Conservation (phyloP, 2,113 vertebrate species). For the Cricetomys ansorgei region DNA sequence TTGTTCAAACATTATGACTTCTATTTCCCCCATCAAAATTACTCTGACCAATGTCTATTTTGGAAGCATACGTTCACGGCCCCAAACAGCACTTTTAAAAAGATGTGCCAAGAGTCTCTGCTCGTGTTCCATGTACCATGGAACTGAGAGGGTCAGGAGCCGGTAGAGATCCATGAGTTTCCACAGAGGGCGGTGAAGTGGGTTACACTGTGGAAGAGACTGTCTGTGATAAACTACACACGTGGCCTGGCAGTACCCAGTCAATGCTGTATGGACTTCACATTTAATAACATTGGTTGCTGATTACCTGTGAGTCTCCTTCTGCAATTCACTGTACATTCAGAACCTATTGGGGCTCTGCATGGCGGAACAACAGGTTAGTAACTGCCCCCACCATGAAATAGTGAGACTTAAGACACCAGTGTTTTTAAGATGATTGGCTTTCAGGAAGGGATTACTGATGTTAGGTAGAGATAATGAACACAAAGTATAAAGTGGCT, state of each 20-base stretch:
- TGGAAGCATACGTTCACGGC: neutral
- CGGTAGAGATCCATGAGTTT: accelerated
- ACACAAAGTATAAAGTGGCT: neutral
- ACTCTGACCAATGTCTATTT: neutral
- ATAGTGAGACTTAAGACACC: neutral
- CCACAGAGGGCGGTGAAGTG: neutral
- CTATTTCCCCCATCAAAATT: neutral
- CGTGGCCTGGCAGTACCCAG: neutral
- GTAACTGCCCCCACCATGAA: neutral
- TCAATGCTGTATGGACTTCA: neutral
- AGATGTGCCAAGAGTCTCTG: neutral
- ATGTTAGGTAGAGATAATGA: neutral
- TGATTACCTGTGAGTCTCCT: neutral
- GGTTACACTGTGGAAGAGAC: neutral
- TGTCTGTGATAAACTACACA: neutral
- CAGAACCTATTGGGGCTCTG: neutral
- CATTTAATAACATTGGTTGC: neutral
- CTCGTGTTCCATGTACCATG: neutral
- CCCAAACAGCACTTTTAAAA: neutral
- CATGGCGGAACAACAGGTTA: neutral
- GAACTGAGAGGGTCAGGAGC: neutral
- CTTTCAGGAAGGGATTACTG: neutral
- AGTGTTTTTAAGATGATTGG: neutral
- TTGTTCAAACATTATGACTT: neutral
- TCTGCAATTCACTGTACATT: neutral